Evolutionary conservation across 1,140 invertebrate genomes (phyloP), one percentile per base, ranked within the genome.

Genomic region (Caenorhabditis briggsae): DNA sequence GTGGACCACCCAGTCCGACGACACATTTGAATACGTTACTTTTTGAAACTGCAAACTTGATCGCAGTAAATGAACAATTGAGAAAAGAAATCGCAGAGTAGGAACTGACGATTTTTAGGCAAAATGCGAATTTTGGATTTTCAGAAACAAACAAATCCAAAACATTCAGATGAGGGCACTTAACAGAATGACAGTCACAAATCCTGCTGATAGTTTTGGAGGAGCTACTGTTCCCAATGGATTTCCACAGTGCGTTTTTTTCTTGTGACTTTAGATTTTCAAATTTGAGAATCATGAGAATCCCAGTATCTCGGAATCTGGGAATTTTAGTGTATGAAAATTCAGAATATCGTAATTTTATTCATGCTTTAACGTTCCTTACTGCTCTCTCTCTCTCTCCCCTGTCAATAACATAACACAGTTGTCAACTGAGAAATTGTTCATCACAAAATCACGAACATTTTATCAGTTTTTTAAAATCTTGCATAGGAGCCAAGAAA

Each of bases 21-120:
- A 23, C 70, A 12, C 70, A 78, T 41, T 50, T 78, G n/a, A 78
- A 78, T 41, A 23, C 70, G 12, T 43, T 78, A 14, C n/a, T 78
- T 12, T 78, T 78, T 25, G 70, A 78, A 78, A 78, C 70, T 78
- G 70, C 70, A 2, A 78, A 78, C n/a, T n/a, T 78, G 70, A 78
- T 78, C 50, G 70, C 70, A 11, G 70, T 78, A n/a, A 78, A 78
- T 78, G 70, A 78, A n/a, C 70, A 78, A 14, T n/a, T 78, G 46
- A 48, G 70, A 50, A 78, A 78, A n/a, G 70, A 78, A 53, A 78
- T 78, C 23, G 70, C 70, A 7, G 70, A 78, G 70, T 78, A 14
- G 14, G 23, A 61, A 2, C 23, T 7, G 9, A 2, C 50, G 2
- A 9, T 11, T 61, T 11, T 7, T 33, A 1, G 23, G 2, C 3